Conservation (phyloP, 92 coral and sea anemone genomes). For the Bergia sp. region DNA sequence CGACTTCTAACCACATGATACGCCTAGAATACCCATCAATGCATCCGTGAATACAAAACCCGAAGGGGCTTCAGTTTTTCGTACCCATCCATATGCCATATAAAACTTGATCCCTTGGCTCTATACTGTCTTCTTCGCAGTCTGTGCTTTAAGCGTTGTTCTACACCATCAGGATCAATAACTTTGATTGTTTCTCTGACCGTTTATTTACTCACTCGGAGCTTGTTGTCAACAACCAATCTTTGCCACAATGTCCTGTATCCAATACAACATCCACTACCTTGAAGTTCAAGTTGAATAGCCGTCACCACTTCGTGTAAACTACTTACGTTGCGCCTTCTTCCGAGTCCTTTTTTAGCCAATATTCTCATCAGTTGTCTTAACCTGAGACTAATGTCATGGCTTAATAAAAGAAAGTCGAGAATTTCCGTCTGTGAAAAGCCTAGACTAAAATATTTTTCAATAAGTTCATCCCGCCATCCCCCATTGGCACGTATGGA, state of each 20-base stretch:
- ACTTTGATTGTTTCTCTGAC: constrained; percentile 35
- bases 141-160: constrained; percentile 49
- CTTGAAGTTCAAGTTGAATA: constrained; percentile 34
- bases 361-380: constrained; percentile 33
- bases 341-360: constrained; percentile 15
- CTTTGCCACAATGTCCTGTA: constrained; percentile 50
- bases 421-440: constrained; percentile 38
- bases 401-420: constrained; percentile 32
- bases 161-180: constrained; percentile 58
- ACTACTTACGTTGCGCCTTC: constrained; percentile 18
- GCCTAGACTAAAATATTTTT: constrained; percentile 30
- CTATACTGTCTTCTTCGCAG: constrained; percentile 47
- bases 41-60: too few species aligned
- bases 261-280: constrained; percentile 56
- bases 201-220: constrained; percentile 44
- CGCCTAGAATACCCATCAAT: too few species aligned
- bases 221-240: constrained; percentile 32
- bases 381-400: constrained; percentile 38
- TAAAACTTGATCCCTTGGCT: neutral
- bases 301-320: constrained; percentile 27
- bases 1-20: too few species aligned
- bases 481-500: neutral
- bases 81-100: neutral
- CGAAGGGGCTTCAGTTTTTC: too few species aligned
- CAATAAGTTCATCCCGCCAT: constrained; percentile 19